A percentile compares a stretch with the other conserved stretches of the same genome.
phyloP scores from a whole-genome alignment of 2,888 invertebrate genomes.

The Aleiodes leptofemur region DNA sequence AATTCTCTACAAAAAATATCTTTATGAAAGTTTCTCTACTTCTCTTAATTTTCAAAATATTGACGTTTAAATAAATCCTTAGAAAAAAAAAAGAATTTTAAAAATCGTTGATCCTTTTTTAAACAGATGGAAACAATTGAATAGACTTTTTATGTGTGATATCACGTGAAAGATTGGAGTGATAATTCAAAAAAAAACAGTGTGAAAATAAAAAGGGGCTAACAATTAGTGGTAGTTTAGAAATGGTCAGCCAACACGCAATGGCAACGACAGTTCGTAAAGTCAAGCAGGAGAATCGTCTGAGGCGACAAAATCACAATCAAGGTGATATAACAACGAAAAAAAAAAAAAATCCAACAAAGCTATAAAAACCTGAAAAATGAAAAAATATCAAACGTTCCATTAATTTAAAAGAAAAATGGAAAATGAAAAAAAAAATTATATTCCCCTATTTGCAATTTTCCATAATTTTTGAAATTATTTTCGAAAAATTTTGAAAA shows the following conservation, averaged over 20 bases:
- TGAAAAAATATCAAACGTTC: no score
- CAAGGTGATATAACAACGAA: constrained; percentile 60
- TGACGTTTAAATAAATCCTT: no score
- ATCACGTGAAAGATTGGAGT: constrained; percentile 1
- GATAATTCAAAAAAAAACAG: constrained; percentile 3
- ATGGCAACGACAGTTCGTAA: constrained; percentile 84
- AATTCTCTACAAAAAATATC: no score
- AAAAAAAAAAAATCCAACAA: background rate
- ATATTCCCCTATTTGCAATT: no score
- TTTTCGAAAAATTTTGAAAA: no score
- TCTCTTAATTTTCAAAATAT: no score
- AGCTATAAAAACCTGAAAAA: background rate
- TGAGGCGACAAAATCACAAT: constrained; percentile 73
- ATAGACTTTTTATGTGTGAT: no score
- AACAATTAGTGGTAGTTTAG: constrained; percentile 47
- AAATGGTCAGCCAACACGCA: constrained; percentile 78
- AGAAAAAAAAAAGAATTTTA: constrained; percentile 17
- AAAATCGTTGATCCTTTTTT: constrained; percentile 25
- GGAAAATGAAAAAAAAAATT: no score
- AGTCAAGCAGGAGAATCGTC: constrained; percentile 82
- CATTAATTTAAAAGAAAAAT: no score
- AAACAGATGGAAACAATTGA: no score
- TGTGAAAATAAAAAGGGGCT: constrained; percentile 14
- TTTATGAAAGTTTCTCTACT: no score
- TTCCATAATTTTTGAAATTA: no score